Base-by-base conservation (phyloP, 2,113 vertebrate species). In the Motacilla tschutschensis region DNA sequence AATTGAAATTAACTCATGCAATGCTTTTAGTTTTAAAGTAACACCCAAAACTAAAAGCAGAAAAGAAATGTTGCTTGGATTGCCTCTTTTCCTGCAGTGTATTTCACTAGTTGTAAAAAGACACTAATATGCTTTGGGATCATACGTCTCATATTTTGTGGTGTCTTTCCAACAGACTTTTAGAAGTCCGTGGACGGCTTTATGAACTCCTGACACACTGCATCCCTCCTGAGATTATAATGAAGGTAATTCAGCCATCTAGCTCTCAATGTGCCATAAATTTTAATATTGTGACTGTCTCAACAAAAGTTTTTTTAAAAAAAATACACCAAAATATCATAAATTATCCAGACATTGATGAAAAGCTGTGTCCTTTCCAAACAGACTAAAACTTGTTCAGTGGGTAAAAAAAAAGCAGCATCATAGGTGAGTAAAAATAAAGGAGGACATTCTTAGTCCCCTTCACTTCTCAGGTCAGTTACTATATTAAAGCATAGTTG, bases 131-230 rank as follows among this genome's bases (percentile, higher is more conserved):
- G 19, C 26, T 65, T 79, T 58, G 50, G 38, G 36, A 28, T 80
- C 17, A 15, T 29, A 19, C 6, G 16, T 58, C 15, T 87, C 26
- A 55, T 59, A 25, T 72, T 79, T 78, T 66, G 18, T 67, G 50
- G 9, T 94, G n/a, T 60, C 40, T 92, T 93, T 95, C 79, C 58
- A 85, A 65, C 94, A 99, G 99, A 92, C 96, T 99, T 90, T 91
- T 99, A 91, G 99, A 99, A 94, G 98, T 99, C 48, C 98, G 99
- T 80, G 98, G 98, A 53, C 94, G 99, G 29, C 97, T 99, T 50
- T 99, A 99, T 83, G 99, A 99, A 59, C 98, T 99, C 69, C 94
- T 99, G 83, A 99, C 98, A 66, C 99, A 99, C 90, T 99, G 99
- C 94, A 99, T 99, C 95, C 99, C 99, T 83, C 97, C 99, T 79